Conservation (phyloP, 2,888 invertebrate genomes). For the Drosophila sordidapex region DNA sequence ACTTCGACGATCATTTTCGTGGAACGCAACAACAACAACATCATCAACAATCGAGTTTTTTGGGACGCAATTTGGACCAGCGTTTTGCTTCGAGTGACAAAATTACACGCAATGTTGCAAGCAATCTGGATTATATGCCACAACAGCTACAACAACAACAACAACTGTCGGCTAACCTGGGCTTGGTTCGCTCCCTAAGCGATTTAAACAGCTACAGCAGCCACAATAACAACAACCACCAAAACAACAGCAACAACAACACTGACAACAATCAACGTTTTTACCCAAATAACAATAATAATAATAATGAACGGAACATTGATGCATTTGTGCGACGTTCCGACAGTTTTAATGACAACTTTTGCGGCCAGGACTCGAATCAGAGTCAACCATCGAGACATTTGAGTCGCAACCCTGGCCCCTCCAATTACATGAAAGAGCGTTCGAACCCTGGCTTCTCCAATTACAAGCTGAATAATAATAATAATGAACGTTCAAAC, state of each 20-base stretch:
- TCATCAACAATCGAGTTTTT: conserved; percentile 9
- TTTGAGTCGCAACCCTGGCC: conserved; percentile 2
- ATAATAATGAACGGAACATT: conserved; percentile 7
- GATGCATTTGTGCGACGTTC: not conserved
- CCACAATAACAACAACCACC: conserved; percentile 14
- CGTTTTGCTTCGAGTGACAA: conserved; percentile 25
- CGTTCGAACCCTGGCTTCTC: not conserved
- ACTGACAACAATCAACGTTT: conserved; percentile 24
- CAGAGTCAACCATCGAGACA: not conserved
- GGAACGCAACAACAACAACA: conserved; percentile 24
- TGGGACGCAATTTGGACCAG: conserved; percentile 35
- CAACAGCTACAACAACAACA: conserved; percentile 3
- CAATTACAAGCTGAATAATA: conserved; percentile 1
- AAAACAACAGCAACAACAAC: conserved; percentile 16
- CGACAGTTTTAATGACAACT: conserved; percentile 5
- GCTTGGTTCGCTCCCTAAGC: conserved; percentile 30
- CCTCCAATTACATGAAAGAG: not conserved
- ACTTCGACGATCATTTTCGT: conserved; percentile 31
- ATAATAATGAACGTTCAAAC: not conserved
- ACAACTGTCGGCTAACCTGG: conserved; percentile 13
- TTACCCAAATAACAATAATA: conserved; percentile 13
- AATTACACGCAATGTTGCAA: not conserved
- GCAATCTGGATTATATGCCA: conserved; percentile 16
- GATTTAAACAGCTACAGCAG: conserved; percentile 22
- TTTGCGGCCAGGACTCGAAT: not conserved